Evolutionary conservation across 92 coral and sea anemone genomes (phyloP).

Genomic region (Heliopora coerulea): DNA sequence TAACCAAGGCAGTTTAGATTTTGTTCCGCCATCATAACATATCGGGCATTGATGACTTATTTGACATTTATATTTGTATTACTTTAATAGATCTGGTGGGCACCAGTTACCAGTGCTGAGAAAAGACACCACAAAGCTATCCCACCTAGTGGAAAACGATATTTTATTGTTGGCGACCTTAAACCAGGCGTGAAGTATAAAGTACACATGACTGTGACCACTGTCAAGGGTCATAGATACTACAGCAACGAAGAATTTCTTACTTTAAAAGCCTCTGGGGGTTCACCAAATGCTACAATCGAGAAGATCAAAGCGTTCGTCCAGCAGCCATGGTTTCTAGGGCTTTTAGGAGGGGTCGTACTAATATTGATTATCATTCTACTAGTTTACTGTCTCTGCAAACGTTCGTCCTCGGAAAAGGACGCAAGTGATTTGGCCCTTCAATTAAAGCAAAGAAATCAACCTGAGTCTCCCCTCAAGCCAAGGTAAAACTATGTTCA

Average conservation of each 20-base stretch:
- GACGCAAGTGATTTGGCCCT: conserved; percentile 10
- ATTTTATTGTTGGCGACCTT: conserved; percentile 30
- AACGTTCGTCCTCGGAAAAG: conserved; percentile 21
- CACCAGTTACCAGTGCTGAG: not conserved
- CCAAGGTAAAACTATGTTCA: conserved; percentile 41
- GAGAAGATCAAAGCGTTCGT: conserved; percentile 67
- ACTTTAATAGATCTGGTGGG: not conserved
- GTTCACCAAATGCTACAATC: not conserved
- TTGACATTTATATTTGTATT: not conserved
- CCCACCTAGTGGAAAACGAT: conserved; percentile 13
- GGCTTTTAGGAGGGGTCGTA: conserved; percentile 77
- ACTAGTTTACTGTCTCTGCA: conserved; percentile 37
- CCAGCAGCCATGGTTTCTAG: conserved; percentile 92
- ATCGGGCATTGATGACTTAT: not conserved
- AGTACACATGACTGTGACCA: conserved; percentile 31
- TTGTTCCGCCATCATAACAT: not conserved
- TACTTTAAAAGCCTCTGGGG: not conserved
- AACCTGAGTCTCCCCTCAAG: conserved; percentile 16
- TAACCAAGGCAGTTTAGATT: not conserved
- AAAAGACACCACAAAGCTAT: not conserved
- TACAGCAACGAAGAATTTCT: conserved; percentile 21
- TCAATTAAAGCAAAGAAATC: conserved; percentile 5
- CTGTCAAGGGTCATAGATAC: conserved; percentile 16
- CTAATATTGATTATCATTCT: conserved; percentile 68
- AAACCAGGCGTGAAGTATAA: conserved; percentile 48